These are phyloP conservation scores for Callyntrura sp. DNA, from an alignment of 2,888 invertebrate genomes.

Conservation along the genomic window DNA sequence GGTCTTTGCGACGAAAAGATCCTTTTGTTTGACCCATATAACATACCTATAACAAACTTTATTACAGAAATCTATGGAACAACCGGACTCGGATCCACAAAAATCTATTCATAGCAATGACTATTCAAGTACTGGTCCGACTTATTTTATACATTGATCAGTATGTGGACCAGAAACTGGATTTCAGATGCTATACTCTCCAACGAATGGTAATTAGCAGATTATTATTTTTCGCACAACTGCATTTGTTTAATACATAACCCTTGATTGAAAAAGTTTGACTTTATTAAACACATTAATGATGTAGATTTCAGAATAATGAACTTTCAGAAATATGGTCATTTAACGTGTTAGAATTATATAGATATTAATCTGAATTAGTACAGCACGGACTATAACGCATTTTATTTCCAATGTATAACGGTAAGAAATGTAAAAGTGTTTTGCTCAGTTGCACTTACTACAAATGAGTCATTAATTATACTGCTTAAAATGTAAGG, in stretches of 20 bases:
- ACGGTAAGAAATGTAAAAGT: too few species aligned
- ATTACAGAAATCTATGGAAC: slow-evolving; percentile 85
- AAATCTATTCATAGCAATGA: slow-evolving; percentile 86
- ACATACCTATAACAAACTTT: too few species aligned
- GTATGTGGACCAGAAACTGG: slow-evolving; percentile 83
- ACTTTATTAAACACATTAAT: too few species aligned
- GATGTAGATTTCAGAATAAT: not conserved
- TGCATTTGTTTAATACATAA: not conserved
- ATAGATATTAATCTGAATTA: too few species aligned
- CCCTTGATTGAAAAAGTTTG: not conserved
- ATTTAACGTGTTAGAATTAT: too few species aligned
- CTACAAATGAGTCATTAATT: too few species aligned
- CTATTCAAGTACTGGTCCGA: slow-evolving; percentile 85
- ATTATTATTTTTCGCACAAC: not conserved
- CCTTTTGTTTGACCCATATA: too few species aligned
- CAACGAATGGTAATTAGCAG: slow-evolving; percentile 82
- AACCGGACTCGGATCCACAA: slow-evolving; percentile 86
- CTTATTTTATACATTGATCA: slow-evolving; percentile 85
- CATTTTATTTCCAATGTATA: too few species aligned
- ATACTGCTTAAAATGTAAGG: too few species aligned
- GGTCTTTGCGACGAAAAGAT: too few species aligned
- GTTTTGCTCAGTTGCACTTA: too few species aligned
- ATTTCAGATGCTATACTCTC: slow-evolving; percentile 47
- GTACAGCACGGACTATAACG: too few species aligned
- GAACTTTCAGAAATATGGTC: not conserved